Conservation (phyloP, 2,797 vertebrate species). For the Rallus crepitans region DNA sequence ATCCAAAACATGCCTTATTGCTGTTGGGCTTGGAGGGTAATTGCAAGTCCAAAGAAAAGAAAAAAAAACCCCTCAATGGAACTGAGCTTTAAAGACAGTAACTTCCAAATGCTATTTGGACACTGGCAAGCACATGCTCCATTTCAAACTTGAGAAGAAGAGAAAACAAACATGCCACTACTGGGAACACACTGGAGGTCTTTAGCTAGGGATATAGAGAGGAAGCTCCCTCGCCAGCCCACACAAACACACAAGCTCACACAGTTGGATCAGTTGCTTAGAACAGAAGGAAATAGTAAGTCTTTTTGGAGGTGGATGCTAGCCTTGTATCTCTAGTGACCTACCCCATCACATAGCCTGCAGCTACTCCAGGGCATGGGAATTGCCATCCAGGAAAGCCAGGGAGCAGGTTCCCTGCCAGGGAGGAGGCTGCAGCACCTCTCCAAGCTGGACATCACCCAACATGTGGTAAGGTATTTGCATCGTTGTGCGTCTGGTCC, state of each 20-base stretch:
- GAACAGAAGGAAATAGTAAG: not conserved
- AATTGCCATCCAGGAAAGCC: not conserved
- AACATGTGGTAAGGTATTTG: rapidly evolving
- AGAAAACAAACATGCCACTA: constrained; percentile 43
- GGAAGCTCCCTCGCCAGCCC: not conserved
- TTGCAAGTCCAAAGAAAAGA: constrained; percentile 46
- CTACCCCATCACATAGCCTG: not conserved
- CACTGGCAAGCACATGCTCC: constrained; percentile 17
- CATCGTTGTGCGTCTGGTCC: not conserved
- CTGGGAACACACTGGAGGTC: constrained; percentile 35
- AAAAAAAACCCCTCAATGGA: not conserved
- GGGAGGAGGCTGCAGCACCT: not conserved
- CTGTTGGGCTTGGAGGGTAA: constrained; percentile 37
- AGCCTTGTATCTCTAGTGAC: not conserved
- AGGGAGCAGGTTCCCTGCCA: not conserved
- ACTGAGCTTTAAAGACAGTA: not conserved
- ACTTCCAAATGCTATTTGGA: constrained; percentile 33
- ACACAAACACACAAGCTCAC: not conserved
- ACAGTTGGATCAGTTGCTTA: not conserved
- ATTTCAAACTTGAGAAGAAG: not conserved
- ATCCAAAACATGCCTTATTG: constrained; percentile 49
- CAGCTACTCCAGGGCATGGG: not conserved
- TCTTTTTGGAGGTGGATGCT: not conserved
- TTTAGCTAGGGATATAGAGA: not conserved
- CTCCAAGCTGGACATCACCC: rapidly evolving